Evolutionary conservation across 2,113 vertebrate species (phyloP).

Genomic region (Cottus gobio): DNA sequence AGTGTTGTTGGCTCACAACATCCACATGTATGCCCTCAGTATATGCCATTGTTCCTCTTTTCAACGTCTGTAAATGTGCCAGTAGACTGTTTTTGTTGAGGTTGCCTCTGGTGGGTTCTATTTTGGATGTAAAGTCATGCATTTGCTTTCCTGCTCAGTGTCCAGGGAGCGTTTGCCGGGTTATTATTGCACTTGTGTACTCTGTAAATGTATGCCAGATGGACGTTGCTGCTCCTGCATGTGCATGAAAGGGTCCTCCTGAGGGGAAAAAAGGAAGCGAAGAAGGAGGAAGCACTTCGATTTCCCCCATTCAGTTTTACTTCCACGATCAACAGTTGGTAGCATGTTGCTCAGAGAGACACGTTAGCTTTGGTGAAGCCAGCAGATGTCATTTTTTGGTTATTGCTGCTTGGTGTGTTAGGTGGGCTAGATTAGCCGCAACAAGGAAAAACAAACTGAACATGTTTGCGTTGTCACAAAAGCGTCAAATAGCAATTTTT

Average conservation of each 20-base stretch:
- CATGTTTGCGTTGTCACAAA: conserved; percentile 10
- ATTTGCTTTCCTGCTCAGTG: conserved; percentile 72
- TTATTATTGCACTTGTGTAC: conserved; percentile 77
- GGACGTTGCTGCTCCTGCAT: conserved; percentile 57
- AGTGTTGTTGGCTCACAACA: conserved; percentile 27
- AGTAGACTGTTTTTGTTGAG: conserved; percentile 61
- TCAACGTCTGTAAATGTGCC: conserved; percentile 43
- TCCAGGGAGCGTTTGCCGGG: conserved; percentile 68
- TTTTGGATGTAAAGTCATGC: conserved; percentile 76
- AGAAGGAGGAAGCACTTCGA: conserved; percentile 69
- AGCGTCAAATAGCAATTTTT: conserved; percentile 22
- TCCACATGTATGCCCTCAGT: conserved; percentile 36
- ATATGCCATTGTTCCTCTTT: conserved; percentile 67
- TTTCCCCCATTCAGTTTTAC: conserved; percentile 60
- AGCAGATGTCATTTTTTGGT: conserved; percentile 6
- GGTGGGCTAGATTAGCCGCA: conserved; percentile 34
- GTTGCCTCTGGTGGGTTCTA: conserved; percentile 66
- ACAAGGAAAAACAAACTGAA: conserved; percentile 37
- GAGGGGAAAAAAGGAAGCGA: conserved; percentile 38
- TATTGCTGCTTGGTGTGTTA: neutral
- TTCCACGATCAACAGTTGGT: conserved; percentile 57
- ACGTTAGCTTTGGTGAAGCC: conserved; percentile 16
- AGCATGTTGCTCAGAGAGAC: conserved; percentile 35
- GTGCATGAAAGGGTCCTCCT: conserved; percentile 55
- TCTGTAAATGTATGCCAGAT: conserved; percentile 81